Percentiles rank a stretch among this genome's conserved stretches.
phyloP scores from a whole-genome alignment of 1,140 invertebrate genomes.

The Carposina sasakii region DNA sequence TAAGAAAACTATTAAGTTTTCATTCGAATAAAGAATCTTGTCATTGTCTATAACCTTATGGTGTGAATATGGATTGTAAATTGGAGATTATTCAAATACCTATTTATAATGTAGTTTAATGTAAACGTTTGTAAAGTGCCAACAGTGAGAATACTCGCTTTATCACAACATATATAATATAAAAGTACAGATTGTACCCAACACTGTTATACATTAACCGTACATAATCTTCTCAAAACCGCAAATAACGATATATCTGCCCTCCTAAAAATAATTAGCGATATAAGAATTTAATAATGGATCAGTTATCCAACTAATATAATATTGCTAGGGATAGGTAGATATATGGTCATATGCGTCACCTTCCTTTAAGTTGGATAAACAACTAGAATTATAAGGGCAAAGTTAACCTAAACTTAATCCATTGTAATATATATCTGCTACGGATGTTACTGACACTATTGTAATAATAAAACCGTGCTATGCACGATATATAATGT shows the following conservation, averaged over 20 bases:
- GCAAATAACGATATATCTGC: no score
- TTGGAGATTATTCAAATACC: conserved; percentile 23
- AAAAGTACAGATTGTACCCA: no score
- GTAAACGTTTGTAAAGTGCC: conserved; percentile 31
- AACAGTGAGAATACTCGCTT: no score
- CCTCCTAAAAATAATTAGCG: no score
- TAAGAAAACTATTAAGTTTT: conserved; percentile 56
- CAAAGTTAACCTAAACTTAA: not conserved
- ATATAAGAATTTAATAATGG: not conserved
- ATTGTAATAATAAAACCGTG: not conserved
- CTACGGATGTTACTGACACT: not conserved
- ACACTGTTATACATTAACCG: no score
- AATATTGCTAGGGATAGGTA: no score
- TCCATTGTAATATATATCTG: not conserved
- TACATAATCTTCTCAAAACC: no score
- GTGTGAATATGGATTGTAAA: conserved; percentile 27
- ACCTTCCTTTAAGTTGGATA: no score
- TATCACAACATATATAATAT: no score
- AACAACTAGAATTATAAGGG: not conserved
- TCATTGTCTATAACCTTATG: conserved; percentile 49
- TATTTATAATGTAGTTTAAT: conserved; percentile 27
- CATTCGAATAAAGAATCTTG: conserved; percentile 56
- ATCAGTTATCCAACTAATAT: not conserved
- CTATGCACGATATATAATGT: conserved; percentile 9
- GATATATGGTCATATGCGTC: no score